Evolutionary conservation across 1,140 invertebrate species (phyloP).

Genomic region (Drosophila rufa): DNA sequence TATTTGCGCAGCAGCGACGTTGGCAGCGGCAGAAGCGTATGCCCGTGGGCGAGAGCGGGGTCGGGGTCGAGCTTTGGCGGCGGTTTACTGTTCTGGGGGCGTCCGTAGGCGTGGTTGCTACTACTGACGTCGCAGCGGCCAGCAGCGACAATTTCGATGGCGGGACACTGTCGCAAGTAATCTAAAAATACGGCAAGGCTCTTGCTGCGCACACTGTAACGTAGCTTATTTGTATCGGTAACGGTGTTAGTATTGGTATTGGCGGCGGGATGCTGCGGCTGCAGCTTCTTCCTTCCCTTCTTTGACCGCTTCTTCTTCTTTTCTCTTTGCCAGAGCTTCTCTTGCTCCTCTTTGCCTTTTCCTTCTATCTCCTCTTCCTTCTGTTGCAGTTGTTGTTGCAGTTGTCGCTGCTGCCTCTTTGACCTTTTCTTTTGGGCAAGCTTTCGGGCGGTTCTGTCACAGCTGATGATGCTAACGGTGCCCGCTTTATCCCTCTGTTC

Average conservation of each 20-base stretch:
- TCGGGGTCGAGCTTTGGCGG: constrained; percentile 7
- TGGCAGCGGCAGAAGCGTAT: constrained; percentile 54
- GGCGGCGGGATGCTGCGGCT: constrained; percentile 28
- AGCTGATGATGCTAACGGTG: constrained; percentile 52
- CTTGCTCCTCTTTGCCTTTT: constrained; percentile 5
- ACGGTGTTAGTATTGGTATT: constrained; percentile 13
- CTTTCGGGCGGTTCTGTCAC: constrained; percentile 34
- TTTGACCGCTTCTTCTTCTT: constrained; percentile 23
- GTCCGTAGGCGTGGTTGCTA: constrained; percentile 50
- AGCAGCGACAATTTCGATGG: constrained; percentile 59
- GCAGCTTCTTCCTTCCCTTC: constrained; percentile 13
- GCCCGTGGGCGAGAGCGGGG: constrained; percentile 28
- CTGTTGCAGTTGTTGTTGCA: constrained; percentile 26
- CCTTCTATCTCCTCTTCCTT: constrained; percentile 17
- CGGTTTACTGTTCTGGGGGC: not conserved
- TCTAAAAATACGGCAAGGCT: constrained; percentile 81
- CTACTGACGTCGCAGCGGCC: constrained; percentile 31
- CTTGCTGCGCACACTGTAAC: constrained; percentile 56
- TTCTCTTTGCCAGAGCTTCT: constrained; percentile 21
- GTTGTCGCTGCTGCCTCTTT: constrained; percentile 49
- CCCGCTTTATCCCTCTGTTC: constrained; percentile 42
- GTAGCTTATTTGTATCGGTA: constrained; percentile 45
- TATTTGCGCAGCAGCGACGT: constrained; percentile 55
- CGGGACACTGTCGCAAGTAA: constrained; percentile 60
- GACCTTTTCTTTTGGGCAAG: constrained; percentile 59